phyloP scores from a whole-genome alignment of 2,113 vertebrate species.

The Stercorarius parasiticus region DNA sequence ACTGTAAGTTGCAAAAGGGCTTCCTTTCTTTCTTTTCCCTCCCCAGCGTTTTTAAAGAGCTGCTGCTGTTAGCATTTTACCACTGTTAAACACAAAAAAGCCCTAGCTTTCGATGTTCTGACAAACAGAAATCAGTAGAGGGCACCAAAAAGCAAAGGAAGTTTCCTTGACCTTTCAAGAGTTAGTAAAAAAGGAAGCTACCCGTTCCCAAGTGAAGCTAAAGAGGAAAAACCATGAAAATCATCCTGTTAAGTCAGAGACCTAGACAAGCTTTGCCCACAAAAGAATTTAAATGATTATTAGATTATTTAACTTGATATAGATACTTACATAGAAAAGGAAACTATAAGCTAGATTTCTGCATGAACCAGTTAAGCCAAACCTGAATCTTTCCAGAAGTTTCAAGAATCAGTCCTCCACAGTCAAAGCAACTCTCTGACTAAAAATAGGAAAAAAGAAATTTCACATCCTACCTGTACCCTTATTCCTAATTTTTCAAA shows the following conservation, averaged over 20 bases:
- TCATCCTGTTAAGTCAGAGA: background rate
- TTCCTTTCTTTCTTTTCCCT: background rate
- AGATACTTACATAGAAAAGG: background rate
- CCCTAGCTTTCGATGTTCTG: background rate
- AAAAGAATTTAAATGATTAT: background rate
- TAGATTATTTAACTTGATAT: background rate
- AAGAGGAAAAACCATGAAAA: background rate
- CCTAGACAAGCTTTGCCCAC: background rate
- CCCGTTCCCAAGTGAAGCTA: accelerated
- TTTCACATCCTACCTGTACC: background rate
- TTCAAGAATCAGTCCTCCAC: background rate
- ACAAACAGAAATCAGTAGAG: background rate
- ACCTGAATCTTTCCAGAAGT: background rate
- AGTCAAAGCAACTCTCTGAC: background rate
- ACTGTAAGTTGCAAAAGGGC: background rate
- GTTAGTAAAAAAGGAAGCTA: background rate
- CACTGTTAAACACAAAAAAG: background rate
- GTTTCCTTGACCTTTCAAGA: background rate
- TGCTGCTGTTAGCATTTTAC: background rate
- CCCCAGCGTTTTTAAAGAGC: background rate
- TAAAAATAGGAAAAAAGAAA: background rate
- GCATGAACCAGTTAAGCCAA: background rate
- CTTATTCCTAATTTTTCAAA: background rate
- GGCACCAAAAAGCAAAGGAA: background rate
- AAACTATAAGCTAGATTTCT: background rate